These are phyloP conservation scores for Andrena cerasifolii DNA, from an alignment of 1,140 invertebrate genomes.

Conservation along the genomic window DNA sequence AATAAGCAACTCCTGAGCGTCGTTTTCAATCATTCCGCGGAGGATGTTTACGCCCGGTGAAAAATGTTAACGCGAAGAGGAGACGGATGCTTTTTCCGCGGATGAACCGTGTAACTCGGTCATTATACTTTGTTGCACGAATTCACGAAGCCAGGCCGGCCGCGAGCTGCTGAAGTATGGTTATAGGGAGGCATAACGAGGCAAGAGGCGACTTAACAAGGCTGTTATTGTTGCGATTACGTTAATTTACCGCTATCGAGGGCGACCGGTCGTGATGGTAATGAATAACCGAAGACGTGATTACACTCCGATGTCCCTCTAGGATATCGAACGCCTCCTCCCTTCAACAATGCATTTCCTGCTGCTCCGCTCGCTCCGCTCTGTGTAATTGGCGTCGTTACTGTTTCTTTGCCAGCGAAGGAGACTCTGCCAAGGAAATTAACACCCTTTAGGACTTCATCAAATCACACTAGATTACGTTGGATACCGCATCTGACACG, in stretches of 20 bases:
- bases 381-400: background rate
- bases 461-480: no score
- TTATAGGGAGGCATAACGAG: slow-evolving; percentile 66
- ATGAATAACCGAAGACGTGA: slow-evolving; percentile 73
- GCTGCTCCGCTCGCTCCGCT: background rate
- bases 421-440: background rate
- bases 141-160: slow-evolving; percentile 59
- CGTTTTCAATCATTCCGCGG: background rate
- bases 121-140: slow-evolving; percentile 70
- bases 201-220: slow-evolving; percentile 73
- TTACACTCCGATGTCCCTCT: slow-evolving; percentile 41
- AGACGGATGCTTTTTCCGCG: slow-evolving; percentile 62
- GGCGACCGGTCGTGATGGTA: slow-evolving; percentile 65
- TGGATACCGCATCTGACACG: no score
- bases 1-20: background rate
- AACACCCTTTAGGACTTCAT: no score
- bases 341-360: background rate
- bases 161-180: slow-evolving; percentile 55
- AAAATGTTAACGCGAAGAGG: slow-evolving; percentile 69
- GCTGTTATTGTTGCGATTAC: slow-evolving; percentile 76
- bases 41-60: background rate
- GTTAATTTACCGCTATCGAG: slow-evolving; percentile 73
- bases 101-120: slow-evolving; percentile 58
- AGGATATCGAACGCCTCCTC: background rate
- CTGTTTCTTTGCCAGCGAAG: background rate